phyloP scores from a whole-genome alignment of 1,140 invertebrate species.

The Rhagoletis zephyria region DNA sequence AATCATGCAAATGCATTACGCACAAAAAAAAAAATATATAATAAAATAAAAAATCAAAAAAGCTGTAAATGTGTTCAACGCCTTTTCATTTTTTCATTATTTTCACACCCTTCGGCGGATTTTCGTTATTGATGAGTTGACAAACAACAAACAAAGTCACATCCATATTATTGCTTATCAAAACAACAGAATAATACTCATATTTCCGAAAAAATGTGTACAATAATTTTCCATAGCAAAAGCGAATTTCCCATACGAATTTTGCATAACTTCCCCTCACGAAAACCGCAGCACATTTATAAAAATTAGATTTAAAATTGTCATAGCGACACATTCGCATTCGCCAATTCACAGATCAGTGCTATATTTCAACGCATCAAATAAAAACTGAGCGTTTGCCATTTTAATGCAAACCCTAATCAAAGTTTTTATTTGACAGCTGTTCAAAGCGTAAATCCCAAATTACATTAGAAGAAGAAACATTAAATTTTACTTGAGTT shows the following conservation, averaged over 20 bases:
- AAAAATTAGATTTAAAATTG: no score
- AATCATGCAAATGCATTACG: neutral
- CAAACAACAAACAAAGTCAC: slow-evolving; percentile 5
- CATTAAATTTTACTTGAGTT: neutral
- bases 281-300: no score
- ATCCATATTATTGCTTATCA: neutral
- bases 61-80: neutral
- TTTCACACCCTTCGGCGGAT: neutral
- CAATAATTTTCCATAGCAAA: neutral
- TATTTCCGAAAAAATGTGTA: neutral
- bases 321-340: no score
- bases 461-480: no score
- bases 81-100: neutral
- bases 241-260: no score
- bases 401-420: neutral
- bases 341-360: neutral
- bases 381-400: neutral
- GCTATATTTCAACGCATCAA: neutral
- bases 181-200: neutral
- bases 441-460: no score
- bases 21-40: neutral
- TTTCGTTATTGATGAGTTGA: neutral
- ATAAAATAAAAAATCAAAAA: neutral
- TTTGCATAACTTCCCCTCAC: no score
- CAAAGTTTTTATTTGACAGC: neutral